Percentiles rank a stretch among this genome's conserved stretches.
These are phyloP conservation scores for Aphrophora alni DNA, from an alignment of 2,888 invertebrate genomes.

Conservation along the genomic window DNA sequence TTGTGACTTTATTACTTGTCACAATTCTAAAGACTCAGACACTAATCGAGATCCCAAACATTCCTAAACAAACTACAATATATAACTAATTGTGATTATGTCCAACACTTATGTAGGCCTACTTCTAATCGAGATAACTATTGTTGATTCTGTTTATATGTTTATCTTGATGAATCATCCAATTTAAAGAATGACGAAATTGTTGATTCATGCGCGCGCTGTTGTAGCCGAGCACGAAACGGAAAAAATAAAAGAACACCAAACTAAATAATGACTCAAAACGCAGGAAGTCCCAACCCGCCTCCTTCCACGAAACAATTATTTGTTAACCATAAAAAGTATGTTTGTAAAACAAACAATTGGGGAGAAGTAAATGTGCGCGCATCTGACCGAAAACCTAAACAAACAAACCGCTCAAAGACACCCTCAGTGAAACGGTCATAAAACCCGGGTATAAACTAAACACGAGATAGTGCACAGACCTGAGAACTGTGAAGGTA, in stretches of 20 bases:
- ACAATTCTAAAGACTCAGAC: too few relatives aligned
- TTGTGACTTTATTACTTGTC: too few relatives aligned
- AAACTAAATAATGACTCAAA: not conserved
- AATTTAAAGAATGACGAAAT: not conserved
- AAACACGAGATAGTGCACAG: constrained; percentile 13
- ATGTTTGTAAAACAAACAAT: constrained; percentile 49
- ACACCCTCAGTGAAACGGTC: constrained; percentile 28
- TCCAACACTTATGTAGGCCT: not conserved
- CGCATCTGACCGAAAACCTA: constrained; percentile 35
- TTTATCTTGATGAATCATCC: not conserved
- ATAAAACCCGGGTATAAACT: constrained; percentile 28
- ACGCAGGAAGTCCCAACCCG: constrained; percentile 25
- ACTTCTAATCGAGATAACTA: not conserved
- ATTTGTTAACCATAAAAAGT: constrained; percentile 43
- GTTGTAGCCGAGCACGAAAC: too few relatives aligned
- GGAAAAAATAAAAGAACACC: not conserved
- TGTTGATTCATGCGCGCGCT: not conserved
- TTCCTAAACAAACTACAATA: not conserved
- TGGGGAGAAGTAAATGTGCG: constrained; percentile 30
- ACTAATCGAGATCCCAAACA: not conserved
- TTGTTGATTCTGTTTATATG: not conserved
- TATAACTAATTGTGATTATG: not conserved
- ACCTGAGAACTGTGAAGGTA: too few relatives aligned
- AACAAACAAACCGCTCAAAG: constrained; percentile 36
- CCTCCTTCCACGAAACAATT: constrained; percentile 27